Evolutionary conservation across 1,140 invertebrate species (phyloP).

Genomic region (Tetragonula clypearis): DNA sequence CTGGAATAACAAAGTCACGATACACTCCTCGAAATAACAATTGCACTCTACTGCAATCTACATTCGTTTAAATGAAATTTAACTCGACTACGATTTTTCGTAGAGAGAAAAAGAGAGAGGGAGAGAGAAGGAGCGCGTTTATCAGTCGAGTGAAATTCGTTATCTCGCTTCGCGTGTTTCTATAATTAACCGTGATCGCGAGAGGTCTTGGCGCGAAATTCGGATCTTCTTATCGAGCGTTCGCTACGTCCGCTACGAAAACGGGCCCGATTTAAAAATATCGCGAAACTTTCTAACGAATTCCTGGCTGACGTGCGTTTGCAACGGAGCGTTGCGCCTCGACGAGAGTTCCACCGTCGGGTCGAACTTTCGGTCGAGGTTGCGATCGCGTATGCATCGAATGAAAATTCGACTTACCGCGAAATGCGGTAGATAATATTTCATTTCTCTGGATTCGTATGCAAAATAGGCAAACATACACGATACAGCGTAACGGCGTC

Average conservation of each 20-base stretch:
- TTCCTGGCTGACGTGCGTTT: not conserved
- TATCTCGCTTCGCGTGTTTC: slow-evolving; percentile 3
- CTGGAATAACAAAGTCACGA: too few species aligned
- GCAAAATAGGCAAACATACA: slow-evolving; percentile 5
- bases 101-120: too few species aligned
- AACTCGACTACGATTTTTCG: not conserved
- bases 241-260: not conserved
- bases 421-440: slow-evolving; percentile 9
- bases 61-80: slow-evolving; percentile 12
- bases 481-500: slow-evolving; percentile 41
- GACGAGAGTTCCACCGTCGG: too few species aligned
- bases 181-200: slow-evolving; percentile 27
- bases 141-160: slow-evolving; percentile 17
- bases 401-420: not conserved
- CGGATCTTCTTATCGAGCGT: not conserved
- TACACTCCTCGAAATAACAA: too few species aligned
- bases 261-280: not conserved
- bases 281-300: not conserved
- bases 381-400: too few species aligned
- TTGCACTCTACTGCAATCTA: too few species aligned
- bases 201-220: not conserved
- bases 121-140: not conserved
- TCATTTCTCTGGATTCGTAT: not conserved
- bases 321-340: not conserved
- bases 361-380: too few species aligned